Evolutionary conservation across 1,140 invertebrate species (phyloP).

Genomic region (Ladona fulva): DNA sequence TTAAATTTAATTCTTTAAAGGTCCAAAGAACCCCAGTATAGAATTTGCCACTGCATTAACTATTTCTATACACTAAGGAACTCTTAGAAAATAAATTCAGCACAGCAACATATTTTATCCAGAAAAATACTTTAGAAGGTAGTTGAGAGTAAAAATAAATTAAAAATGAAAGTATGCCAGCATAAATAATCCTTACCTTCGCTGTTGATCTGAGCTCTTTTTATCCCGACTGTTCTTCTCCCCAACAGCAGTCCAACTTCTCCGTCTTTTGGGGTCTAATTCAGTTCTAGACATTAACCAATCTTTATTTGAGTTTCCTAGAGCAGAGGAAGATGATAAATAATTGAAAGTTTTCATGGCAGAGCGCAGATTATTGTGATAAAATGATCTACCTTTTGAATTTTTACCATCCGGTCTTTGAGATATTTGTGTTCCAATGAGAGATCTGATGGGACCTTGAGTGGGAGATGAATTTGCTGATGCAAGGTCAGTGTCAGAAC

Average conservation of each 20-base stretch:
- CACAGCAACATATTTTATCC: no score
- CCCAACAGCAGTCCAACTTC: conserved; percentile 75
- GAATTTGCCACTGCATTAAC: no score
- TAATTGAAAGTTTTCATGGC: no score
- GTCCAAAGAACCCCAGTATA: no score
- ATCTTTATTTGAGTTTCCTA: conserved; percentile 12
- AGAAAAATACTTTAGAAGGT: no score
- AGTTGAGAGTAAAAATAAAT: no score
- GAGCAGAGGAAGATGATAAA: no score
- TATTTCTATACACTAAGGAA: no score
- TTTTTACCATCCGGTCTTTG: not conserved
- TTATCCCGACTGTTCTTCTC: conserved; percentile 33
- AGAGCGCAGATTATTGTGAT: no score
- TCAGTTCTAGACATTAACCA: conserved; percentile 18
- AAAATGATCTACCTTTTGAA: not conserved
- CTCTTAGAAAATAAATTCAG: no score
- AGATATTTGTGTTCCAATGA: not conserved
- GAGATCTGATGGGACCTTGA: not conserved
- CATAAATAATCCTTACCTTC: not conserved
- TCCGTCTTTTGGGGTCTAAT: conserved; percentile 40
- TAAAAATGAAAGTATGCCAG: no score
- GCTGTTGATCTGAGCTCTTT: not conserved
- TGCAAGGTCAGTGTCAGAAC: conserved; percentile 10
- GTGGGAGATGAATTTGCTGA: conserved; percentile 16
- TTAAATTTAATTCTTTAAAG: no score